Evolutionary conservation across 2,888 invertebrate species (phyloP), one percentile per base, ranked within the genome.

Genomic region (Digitonthophagus gazella): DNA sequence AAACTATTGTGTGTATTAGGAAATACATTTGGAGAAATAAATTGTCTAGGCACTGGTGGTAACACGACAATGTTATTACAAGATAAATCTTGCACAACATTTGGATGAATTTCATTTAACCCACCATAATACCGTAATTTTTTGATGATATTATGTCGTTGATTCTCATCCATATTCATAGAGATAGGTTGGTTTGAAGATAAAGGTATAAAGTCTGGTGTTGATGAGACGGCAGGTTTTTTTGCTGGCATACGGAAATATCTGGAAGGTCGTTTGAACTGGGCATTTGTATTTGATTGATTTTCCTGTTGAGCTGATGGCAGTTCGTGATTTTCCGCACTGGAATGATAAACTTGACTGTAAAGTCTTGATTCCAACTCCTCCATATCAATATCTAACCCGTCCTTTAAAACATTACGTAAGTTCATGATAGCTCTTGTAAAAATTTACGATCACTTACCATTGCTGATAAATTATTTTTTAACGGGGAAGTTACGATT

Each of bases 301-400:
- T 3, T 15, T 20, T 61, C 68, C 1, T 15, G 20, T 8, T 65
- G n/a, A 66, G 71, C 54, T 61, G 28, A 19, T 28, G 56, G 65
- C 2, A 28, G 61, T 67, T 73, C 73, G 22, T 54, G 57, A 44
- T 64, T 64, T 28, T 70, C 71, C 20, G 64, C 67, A 28, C 61
- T 75, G 22, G 72, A 71, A 75, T 82, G 80, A 72, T 78, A 77
- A 14, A 82, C 75, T 75, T 82, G 80, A 69, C 80, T 78, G 71
- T 82, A 81, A 16, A 82, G 74, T 44, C 76, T 76, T 3, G 78
- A 74, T 75, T 82, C 81, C 15, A 81, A 58, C 18, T 81, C 80
- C 70, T 80, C 78, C 67, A 80, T 72, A 71, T 81, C 80, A 61
- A 76, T 65, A 63, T 75, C 76, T 18, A 67, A 18, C 14, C 74